phyloP scores from a whole-genome alignment of 2,797 vertebrate species.

The Neosilurus mollespiculum region DNA sequence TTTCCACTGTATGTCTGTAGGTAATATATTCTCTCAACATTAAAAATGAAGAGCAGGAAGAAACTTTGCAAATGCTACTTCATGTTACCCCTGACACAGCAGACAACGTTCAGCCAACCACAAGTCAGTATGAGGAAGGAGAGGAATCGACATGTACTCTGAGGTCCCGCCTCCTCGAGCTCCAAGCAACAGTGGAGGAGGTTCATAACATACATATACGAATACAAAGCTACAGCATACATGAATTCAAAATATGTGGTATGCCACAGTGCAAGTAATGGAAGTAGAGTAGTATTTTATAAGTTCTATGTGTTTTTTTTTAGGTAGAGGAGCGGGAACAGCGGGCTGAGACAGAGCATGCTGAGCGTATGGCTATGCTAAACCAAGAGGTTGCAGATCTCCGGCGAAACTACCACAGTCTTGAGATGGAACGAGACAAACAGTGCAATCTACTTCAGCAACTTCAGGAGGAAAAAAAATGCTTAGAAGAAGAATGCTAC shows the following conservation, averaged over 20 bases:
- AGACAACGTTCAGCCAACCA: constrained; percentile 65
- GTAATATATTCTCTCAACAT: constrained; percentile 94
- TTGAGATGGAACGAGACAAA: constrained; percentile 70
- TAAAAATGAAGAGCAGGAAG: constrained; percentile 91
- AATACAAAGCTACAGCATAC: background rate
- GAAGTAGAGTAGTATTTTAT: background rate
- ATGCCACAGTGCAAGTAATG: background rate
- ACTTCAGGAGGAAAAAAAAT: constrained; percentile 66
- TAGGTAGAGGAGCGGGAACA: constrained; percentile 77
- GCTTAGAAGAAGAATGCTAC: constrained; percentile 67
- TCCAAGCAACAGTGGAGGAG: constrained; percentile 85
- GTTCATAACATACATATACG: constrained; percentile 46
- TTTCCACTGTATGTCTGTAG: constrained; percentile 63
- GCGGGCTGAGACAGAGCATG: constrained; percentile 69
- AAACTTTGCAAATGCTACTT: constrained; percentile 81
- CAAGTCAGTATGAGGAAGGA: constrained; percentile 68
- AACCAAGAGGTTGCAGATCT: constrained; percentile 66
- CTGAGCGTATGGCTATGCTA: constrained; percentile 57
- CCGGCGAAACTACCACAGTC: constrained; percentile 75
- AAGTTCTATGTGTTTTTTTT: constrained; percentile 39
- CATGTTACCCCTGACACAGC: constrained; percentile 79
- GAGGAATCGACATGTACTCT: constrained; percentile 72
- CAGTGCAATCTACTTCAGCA: constrained; percentile 68
- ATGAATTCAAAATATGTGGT: background rate
- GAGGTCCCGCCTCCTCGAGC: constrained; percentile 79